Base-by-base conservation (phyloP, 2,113 vertebrate species). In the Otus sunia region DNA sequence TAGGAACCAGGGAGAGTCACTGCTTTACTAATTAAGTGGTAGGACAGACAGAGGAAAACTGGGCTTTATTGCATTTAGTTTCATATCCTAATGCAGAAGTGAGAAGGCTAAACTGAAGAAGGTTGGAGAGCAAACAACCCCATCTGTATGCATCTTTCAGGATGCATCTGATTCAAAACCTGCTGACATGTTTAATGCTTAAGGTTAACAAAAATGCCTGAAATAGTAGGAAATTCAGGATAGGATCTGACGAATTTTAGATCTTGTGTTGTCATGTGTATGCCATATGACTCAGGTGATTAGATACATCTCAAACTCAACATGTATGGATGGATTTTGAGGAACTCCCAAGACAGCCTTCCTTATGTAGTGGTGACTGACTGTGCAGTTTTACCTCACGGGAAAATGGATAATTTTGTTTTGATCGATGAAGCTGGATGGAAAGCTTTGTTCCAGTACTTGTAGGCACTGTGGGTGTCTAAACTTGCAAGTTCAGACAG, bases 391-490 rank as follows among this genome's bases (percentile, higher is more conserved):
- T 74, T 77, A 67, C 29, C 37, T 49, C 50, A 71, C 60, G 71
- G 89, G 79, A 90, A 93, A 94, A 88, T 90, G 74, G 47, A 53
- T 90, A 94, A 91, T 88, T 95, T 88, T 93, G 67, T 86, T 92
- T 94, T 96, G 96, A 94, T 73, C 86, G 90, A 94, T 97, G 88
- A 96, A 94, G 80, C 90, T 97, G 94, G 62, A 82, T 96, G 88
- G 88, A 92, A 96, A 69, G 68, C 92, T 95, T 92, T 80, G 71
- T 97, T 96, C 93, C 55, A 95, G 25, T 75, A 58, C 90, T 95
- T 97, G 94, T 83, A 96, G 88, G 55, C 43, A 36, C 53, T 79
- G 86, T 91, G 92, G 90, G 63, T 94, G 90, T 94, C 82, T 96
- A 94, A 91, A 52, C 25, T 96, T 96, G 74, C 82, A 95, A 71